Percentiles rank a stretch among this genome's conserved stretches.
phyloP scores from a whole-genome alignment of 2,888 invertebrate species.

The Willowsia nigromaculata region DNA sequence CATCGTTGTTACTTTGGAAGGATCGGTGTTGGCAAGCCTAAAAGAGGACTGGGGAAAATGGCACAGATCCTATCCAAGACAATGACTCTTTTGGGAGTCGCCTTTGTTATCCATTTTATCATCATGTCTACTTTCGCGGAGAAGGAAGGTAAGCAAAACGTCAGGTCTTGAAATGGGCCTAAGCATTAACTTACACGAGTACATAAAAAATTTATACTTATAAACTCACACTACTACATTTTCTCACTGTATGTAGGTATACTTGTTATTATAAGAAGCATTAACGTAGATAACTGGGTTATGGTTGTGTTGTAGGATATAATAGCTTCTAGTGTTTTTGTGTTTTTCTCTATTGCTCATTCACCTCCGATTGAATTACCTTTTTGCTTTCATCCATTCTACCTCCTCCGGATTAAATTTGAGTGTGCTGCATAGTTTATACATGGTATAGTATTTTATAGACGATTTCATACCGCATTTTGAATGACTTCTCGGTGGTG shows the following conservation, averaged over 20 bases:
- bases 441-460: not conserved
- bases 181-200: not conserved
- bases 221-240: not conserved
- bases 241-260: not conserved
- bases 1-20: not conserved
- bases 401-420: conserved; percentile 17
- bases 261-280: conserved; percentile 8
- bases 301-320: not conserved
- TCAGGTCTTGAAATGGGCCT: conserved; percentile 13
- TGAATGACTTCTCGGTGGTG: conserved; percentile 8
- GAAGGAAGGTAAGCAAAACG: conserved; percentile 72
- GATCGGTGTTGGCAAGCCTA: conserved; percentile 29
- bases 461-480: conserved; percentile 34
- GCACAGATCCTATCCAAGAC: conserved; percentile 75
- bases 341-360: conserved; percentile 38
- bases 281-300: not conserved
- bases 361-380: conserved; percentile 47
- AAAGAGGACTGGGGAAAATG: conserved; percentile 69
- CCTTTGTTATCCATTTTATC: conserved; percentile 76
- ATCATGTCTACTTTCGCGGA: conserved; percentile 77
- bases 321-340: conserved; percentile 15
- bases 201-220: not conserved
- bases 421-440: not conserved
- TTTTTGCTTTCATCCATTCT: conserved; percentile 18
- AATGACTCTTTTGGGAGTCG: conserved; percentile 75